Conservation (phyloP, 2,113 vertebrate genomes). For the Takifugu bimaculatus region DNA sequence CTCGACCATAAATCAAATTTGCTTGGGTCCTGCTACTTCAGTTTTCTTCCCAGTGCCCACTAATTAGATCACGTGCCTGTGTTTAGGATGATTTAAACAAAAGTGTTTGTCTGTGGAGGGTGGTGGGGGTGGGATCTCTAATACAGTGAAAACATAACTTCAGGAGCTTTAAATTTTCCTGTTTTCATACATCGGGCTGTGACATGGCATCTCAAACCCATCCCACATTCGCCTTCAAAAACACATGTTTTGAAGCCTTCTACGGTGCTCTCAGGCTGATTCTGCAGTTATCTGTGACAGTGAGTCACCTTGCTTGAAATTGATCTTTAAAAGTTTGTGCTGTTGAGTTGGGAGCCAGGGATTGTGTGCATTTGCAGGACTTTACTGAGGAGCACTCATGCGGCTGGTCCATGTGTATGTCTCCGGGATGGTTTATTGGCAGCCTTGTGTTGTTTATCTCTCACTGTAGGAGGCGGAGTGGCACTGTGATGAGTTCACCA, state of each 20-base stretch:
- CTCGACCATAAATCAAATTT: slow-evolving; percentile 60
- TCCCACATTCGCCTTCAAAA: neutral
- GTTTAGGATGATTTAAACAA: slow-evolving; percentile 42
- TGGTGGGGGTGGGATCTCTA: neutral
- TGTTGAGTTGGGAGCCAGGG: neutral
- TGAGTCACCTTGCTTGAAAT: slow-evolving; percentile 21
- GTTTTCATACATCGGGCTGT: neutral
- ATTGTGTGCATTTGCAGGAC: too few species aligned
- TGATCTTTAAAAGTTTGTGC: slow-evolving; percentile 22
- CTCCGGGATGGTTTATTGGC: slow-evolving; percentile 34
- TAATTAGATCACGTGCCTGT: slow-evolving; percentile 64
- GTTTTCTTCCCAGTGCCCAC: slow-evolving; percentile 32
- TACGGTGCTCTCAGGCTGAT: slow-evolving; percentile 5
- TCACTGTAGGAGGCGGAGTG: slow-evolving; percentile 85
- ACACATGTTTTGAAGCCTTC: slow-evolving; percentile 12
- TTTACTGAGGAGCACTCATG: neutral
- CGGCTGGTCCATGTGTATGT: slow-evolving; percentile 30
- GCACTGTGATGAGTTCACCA: slow-evolving; percentile 91
- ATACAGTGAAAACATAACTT: slow-evolving; percentile 27
- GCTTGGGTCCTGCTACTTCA: slow-evolving; percentile 32
- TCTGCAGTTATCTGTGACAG: slow-evolving; percentile 7
- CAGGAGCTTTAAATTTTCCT: slow-evolving; percentile 21
- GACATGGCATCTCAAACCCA: neutral
- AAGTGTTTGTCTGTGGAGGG: neutral
- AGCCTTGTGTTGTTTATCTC: slow-evolving; percentile 34